Evolutionary conservation across 1,140 invertebrate species (phyloP), one percentile per base, ranked within the genome.

Genomic region (Procambarus virginalis): DNA sequence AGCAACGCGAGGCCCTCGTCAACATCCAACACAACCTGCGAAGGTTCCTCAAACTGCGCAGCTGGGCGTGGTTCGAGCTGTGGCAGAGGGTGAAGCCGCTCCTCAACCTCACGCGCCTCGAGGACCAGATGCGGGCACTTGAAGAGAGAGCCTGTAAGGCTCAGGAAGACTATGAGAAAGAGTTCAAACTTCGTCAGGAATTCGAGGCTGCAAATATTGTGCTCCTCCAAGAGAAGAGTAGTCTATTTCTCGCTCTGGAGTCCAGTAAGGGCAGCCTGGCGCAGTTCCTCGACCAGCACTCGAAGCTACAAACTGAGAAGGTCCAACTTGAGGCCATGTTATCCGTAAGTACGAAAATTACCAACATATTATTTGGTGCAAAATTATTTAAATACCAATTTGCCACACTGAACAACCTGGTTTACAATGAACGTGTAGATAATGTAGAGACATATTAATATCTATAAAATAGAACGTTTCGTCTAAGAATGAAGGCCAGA

Each of bases 261-360:
- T 84, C 88, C 2, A 84, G 73, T 8, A 89, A 84, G 34, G 81
- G 88, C 22, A 95, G 95, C 91, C 95, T 98, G 51, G 96, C 96
- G 92, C 98, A 99, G 93, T 96, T 96, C 93, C 98, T 99, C 94
- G 98, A 99, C 94, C 97, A 96, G 93, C 96, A 98, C 91, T 95
- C 97, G 93, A 99, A 99, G 95, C 95, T 99, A 89, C 96, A 97
- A 91, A 97, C 97, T 77, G 99, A 99, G 94, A 99, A 99, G 95
- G 82, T 81, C 20, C 81, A 89, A 45, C 51, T 89, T n/a, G 88
- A 89, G 22, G 88, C 88, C 46, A 73, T 99, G 95, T 96, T 99
- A 90, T 96, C 96, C 94, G 98, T 98, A 95, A 97, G 96, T 96
- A 45, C 12, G 17, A 5, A 5, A 55, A 55, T 55, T 34, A 34